Percentiles rank a stretch among this genome's conserved stretches.
phyloP scores from a whole-genome alignment of 2,797 vertebrate species.

The Kryptopterus vitreolus region DNA sequence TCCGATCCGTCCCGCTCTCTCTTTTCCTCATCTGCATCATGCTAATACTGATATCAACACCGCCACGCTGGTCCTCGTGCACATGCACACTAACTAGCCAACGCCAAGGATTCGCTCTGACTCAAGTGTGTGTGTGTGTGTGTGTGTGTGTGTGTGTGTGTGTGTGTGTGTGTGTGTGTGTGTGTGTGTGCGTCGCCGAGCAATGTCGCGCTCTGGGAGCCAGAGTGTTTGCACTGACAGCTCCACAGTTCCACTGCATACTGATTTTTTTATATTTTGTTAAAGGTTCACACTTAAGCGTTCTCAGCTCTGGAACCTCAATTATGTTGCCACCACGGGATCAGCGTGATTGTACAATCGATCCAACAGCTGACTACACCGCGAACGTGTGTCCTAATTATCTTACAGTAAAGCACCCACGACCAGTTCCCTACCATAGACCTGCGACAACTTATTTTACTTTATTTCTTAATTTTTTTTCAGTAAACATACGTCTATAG shows the following conservation, averaged over 20 bases:
- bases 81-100: neutral
- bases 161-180: no score
- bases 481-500: no score
- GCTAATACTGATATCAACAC: neutral
- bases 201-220: neutral
- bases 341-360: no score
- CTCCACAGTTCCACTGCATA: no score
- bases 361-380: no score
- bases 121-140: no score
- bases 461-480: no score
- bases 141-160: no score
- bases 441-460: neutral
- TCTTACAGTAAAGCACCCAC: neutral
- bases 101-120: neutral
- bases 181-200: no score
- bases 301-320: no score
- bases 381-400: no score
- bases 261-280: neutral
- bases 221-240: neutral
- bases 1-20: neutral
- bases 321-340: no score
- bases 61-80: neutral
- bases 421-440: neutral
- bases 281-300: neutral
- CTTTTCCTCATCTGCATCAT: neutral